Percentiles rank a stretch among this genome's conserved stretches.
These are phyloP conservation scores for Teleopsis dalmanni DNA, from an alignment of 1,140 invertebrate species.

Conservation along the genomic window DNA sequence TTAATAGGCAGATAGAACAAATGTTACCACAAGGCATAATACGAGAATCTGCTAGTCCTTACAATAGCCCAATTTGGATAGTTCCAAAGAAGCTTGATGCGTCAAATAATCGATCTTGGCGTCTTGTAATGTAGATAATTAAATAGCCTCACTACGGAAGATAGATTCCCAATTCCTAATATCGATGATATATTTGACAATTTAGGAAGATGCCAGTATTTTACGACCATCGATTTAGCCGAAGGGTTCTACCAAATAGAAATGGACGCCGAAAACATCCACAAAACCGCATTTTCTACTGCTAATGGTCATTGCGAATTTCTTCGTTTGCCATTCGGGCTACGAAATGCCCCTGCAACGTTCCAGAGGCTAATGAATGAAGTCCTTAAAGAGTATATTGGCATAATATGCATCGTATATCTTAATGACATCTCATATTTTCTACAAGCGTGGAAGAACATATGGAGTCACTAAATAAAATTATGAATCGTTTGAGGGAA, in stretches of 20 bases:
- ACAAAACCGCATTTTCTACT: not conserved
- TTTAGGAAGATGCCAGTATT: not conserved
- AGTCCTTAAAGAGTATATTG: not conserved
- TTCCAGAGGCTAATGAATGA: not conserved
- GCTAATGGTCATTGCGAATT: not conserved
- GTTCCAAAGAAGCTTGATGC: not conserved
- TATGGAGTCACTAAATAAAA: not conserved
- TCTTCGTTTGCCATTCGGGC: not conserved
- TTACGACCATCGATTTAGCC: not conserved
- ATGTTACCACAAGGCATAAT: not conserved
- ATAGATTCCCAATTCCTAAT: not conserved
- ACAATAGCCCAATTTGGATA: not conserved
- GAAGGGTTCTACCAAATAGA: not conserved
- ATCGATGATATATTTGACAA: not conserved
- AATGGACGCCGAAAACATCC: not conserved
- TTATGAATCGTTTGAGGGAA: not conserved
- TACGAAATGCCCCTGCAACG: not conserved
- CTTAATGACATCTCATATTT: not conserved
- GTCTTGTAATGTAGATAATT: not conserved
- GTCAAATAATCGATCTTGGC: not conserved
- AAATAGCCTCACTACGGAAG: not conserved
- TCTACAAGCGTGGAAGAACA: not conserved
- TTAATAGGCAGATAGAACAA: not conserved
- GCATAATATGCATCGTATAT: not conserved
- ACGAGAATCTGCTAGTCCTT: not conserved